phyloP scores from a whole-genome alignment of 1,140 invertebrate genomes.

The Daktulosphaira vitifoliae region DNA sequence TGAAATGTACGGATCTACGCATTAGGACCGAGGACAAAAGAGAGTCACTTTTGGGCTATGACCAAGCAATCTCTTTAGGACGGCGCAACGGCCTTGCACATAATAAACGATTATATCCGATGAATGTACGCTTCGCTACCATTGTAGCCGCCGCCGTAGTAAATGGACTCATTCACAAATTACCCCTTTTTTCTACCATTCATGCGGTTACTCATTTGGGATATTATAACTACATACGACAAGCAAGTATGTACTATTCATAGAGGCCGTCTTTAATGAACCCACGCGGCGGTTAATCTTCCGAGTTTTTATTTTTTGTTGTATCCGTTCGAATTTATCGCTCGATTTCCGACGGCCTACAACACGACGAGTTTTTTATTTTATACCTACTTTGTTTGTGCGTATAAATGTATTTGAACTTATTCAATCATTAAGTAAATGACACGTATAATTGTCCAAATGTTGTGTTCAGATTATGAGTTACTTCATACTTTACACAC shows the following conservation, averaged over 20 bases:
- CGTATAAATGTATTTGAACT: no score
- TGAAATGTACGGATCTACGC: no score
- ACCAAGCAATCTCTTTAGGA: no score
- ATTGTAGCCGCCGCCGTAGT: background rate
- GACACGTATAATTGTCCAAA: constrained; percentile 13
- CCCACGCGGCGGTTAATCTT: constrained; percentile 14
- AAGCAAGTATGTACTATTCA: no score
- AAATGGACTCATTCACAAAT: constrained; percentile 32
- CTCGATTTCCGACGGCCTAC: background rate
- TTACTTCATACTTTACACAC: no score
- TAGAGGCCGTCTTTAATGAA: constrained; percentile 7
- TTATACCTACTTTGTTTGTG: background rate
- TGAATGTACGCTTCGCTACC: background rate
- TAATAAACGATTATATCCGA: background rate
- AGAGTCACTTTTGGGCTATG: no score
- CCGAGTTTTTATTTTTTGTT: no score
- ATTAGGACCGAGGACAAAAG: no score
- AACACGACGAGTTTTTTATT: no score
- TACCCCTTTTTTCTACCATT: constrained; percentile 28
- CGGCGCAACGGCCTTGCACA: no score
- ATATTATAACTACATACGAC: background rate
- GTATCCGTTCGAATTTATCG: background rate
- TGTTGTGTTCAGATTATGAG: no score
- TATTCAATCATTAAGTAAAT: constrained; percentile 17
- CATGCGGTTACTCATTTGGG: background rate